These are phyloP conservation scores for Hyposoter dolosus DNA, from an alignment of 2,888 invertebrate species.

Conservation along the genomic window DNA sequence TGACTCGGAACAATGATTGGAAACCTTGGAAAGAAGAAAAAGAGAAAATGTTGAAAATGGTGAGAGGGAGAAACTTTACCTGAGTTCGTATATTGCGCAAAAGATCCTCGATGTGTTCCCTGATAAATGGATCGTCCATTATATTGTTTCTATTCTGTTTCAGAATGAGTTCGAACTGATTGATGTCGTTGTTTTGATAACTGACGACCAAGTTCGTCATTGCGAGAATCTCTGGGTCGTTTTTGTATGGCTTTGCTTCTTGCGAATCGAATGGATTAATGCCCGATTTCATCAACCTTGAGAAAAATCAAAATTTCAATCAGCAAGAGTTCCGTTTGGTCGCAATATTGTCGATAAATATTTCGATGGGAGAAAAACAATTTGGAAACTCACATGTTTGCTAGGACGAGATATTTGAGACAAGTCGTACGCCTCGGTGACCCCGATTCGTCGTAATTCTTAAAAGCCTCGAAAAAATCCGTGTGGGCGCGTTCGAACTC, in stretches of 20 bases:
- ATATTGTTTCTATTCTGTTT: slow-evolving; percentile 97
- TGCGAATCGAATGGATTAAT: slow-evolving; percentile 99
- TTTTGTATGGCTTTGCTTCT: slow-evolving; percentile 99
- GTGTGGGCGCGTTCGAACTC: slow-evolving; percentile 99
- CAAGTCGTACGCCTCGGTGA: slow-evolving; percentile 98
- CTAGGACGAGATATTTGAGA: slow-evolving; percentile 98
- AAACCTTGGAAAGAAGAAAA: neutral
- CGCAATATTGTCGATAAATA: neutral
- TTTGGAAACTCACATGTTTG: slow-evolving; percentile 94
- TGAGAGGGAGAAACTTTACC: slow-evolving; percentile 67
- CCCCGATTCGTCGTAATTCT: slow-evolving; percentile 99
- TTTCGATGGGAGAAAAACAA: neutral
- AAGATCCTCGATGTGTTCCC: slow-evolving; percentile 99
- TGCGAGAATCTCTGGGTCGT: slow-evolving; percentile 99
- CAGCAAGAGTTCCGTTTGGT: neutral
- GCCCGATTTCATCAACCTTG: slow-evolving; percentile 98
- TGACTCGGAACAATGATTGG: neutral
- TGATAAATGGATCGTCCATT: slow-evolving; percentile 99
- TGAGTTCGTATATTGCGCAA: slow-evolving; percentile 96
- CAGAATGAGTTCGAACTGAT: slow-evolving; percentile 98
- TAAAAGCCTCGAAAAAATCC: slow-evolving; percentile 99
- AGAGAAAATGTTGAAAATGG: neutral
- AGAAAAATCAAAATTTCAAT: neutral
- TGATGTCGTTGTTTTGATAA: slow-evolving; percentile 99
- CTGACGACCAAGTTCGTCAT: slow-evolving; percentile 99